phyloP scores from a whole-genome alignment of 1,140 invertebrate genomes.

The Drosophila triauraria region DNA sequence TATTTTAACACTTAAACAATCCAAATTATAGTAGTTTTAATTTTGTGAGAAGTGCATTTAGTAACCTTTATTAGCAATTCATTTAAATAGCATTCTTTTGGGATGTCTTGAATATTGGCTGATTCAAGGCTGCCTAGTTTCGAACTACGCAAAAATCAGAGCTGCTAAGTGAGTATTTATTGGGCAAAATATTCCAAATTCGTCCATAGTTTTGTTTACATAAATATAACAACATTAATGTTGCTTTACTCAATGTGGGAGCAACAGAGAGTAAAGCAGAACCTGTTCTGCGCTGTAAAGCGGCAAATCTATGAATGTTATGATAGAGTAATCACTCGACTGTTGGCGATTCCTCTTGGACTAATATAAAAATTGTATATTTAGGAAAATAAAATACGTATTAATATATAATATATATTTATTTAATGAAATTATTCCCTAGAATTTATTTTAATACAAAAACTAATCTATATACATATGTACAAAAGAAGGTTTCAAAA shows the following conservation, averaged over 20 bases:
- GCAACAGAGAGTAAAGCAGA: neutral
- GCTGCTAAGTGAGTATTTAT: neutral
- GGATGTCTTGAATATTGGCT: neutral
- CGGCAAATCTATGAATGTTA: neutral
- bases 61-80: no score
- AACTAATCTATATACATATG: neutral
- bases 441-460: neutral
- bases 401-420: neutral
- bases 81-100: slow-evolving; percentile 6
- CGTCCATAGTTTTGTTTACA: neutral
- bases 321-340: slow-evolving; percentile 3
- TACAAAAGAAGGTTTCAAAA: neutral
- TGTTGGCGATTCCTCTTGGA: neutral
- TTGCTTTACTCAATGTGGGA: neutral
- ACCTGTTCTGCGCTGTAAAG: neutral
- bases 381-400: neutral
- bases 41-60: neutral
- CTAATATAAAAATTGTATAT: no score
- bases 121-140: slow-evolving; percentile 4
- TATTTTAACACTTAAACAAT: neutral
- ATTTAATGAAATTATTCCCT: neutral
- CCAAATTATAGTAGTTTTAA: no score
- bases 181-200: neutral
- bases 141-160: neutral
- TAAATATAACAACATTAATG: neutral